These are phyloP conservation scores for Aphaenogaster floridana DNA, from an alignment of 1,140 invertebrate species.

Conservation along the genomic window DNA sequence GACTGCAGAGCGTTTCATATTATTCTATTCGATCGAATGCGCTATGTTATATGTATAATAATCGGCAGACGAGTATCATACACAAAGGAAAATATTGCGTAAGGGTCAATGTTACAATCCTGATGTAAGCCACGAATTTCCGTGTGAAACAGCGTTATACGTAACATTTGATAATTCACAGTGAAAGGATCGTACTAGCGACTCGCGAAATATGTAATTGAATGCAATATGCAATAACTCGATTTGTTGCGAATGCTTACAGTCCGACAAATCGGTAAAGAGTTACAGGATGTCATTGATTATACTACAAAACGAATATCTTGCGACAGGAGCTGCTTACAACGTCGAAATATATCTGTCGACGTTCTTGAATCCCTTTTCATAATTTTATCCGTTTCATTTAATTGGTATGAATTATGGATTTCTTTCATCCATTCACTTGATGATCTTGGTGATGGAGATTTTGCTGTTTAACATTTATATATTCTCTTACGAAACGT, in stretches of 20 bases:
- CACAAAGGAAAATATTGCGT: neutral
- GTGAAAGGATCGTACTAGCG: slow-evolving; percentile 41
- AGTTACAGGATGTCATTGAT: neutral
- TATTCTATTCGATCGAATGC: neutral
- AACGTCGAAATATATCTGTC: neutral
- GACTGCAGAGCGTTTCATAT: neutral
- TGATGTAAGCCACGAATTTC: neutral
- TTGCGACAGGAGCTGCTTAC: neutral
- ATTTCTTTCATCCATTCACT: slow-evolving; percentile 13
- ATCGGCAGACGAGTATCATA: neutral
- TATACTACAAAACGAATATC: neutral
- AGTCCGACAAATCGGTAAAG: neutral
- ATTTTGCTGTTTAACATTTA: slow-evolving; percentile 3
- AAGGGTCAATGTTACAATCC: slow-evolving; percentile 47
- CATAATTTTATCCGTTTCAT: slow-evolving; percentile 13
- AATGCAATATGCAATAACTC: slow-evolving; percentile 1
- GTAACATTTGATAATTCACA: slow-evolving; percentile 25
- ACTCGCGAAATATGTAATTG: slow-evolving; percentile 34
- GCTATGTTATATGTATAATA: slow-evolving; percentile 16
- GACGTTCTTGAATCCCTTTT: neutral
- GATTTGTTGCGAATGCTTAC: slow-evolving; percentile 2
- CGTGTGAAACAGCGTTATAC: neutral
- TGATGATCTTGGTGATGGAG: no score
- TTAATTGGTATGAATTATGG: neutral
- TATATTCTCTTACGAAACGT: neutral